These are phyloP conservation scores for Maccullochella peelii DNA, from an alignment of 2,113 vertebrate genomes.

Conservation along the genomic window DNA sequence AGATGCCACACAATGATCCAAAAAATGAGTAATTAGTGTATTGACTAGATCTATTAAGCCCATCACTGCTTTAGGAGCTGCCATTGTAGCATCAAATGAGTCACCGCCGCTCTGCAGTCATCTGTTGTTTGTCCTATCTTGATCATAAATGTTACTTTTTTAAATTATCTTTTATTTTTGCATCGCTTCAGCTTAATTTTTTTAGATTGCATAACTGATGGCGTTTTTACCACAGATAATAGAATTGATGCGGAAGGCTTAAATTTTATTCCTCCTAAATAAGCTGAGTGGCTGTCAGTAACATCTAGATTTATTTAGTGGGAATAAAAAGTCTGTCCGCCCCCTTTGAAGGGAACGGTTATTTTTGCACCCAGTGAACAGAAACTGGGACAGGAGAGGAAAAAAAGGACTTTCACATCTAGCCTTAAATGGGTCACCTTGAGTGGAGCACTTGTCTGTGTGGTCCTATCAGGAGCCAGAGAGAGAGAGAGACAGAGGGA, in stretches of 20 bases:
- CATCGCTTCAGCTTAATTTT: neutral
- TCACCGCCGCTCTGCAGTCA: slow-evolving; percentile 45
- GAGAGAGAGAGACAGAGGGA: slow-evolving; percentile 31
- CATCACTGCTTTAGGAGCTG: slow-evolving; percentile 31
- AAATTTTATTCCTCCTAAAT: slow-evolving; percentile 42
- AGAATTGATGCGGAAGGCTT: slow-evolving; percentile 26
- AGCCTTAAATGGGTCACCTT: slow-evolving; percentile 85
- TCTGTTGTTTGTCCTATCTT: slow-evolving; percentile 56
- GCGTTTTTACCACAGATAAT: slow-evolving; percentile 22
- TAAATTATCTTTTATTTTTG: slow-evolving; percentile 25
- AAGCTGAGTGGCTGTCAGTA: slow-evolving; percentile 61
- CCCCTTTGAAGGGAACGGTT: slow-evolving; percentile 71
- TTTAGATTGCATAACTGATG: slow-evolving; percentile 24
- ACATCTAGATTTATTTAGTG: slow-evolving; percentile 56
- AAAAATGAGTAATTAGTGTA: slow-evolving; percentile 46
- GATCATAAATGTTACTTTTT: slow-evolving; percentile 40
- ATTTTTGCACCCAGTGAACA: slow-evolving; percentile 77
- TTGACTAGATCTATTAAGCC: slow-evolving; percentile 36
- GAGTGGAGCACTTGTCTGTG: slow-evolving; percentile 67
- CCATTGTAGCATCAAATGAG: slow-evolving; percentile 41
- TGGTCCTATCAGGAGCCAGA: slow-evolving; percentile 70
- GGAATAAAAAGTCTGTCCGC: slow-evolving; percentile 33
- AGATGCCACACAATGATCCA: neutral
- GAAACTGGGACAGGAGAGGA: slow-evolving; percentile 77
- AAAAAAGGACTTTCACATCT: slow-evolving; percentile 69